These are phyloP conservation scores for Erebia epiphron DNA, from an alignment of 2,888 invertebrate genomes.

Conservation along the genomic window DNA sequence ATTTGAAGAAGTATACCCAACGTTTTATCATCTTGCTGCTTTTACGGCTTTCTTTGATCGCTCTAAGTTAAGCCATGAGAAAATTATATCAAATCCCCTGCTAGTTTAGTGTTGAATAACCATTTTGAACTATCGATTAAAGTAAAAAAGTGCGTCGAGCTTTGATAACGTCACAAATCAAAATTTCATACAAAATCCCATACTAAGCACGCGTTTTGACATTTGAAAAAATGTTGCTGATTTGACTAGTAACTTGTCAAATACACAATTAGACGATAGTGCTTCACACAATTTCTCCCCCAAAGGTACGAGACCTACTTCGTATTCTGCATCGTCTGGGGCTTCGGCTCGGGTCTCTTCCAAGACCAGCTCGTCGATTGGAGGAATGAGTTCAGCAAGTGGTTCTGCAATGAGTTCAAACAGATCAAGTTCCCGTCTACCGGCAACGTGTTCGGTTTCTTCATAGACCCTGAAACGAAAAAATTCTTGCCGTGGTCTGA, in stretches of 20 bases:
- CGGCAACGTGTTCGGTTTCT: slow-evolving; percentile 94
- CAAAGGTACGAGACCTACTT: slow-evolving; percentile 94
- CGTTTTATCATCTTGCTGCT: neutral
- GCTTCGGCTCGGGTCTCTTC: slow-evolving; percentile 95
- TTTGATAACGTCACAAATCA: too few species aligned
- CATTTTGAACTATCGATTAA: too few species aligned
- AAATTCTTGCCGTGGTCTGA: slow-evolving; percentile 94
- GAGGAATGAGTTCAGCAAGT: slow-evolving; percentile 96
- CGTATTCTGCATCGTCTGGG: slow-evolving; percentile 95
- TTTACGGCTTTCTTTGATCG: neutral
- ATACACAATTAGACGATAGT: too few species aligned
- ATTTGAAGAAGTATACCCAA: too few species aligned
- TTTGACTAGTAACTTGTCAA: too few species aligned
- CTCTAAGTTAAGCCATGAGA: too few species aligned
- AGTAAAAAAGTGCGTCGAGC: too few species aligned
- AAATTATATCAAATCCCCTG: too few species aligned
- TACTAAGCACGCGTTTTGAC: too few species aligned
- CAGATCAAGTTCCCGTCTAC: slow-evolving; percentile 92
- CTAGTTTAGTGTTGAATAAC: too few species aligned
- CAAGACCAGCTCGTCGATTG: slow-evolving; percentile 96
- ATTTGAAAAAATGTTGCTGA: too few species aligned
- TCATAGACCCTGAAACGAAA: slow-evolving; percentile 93
- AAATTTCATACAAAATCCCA: too few species aligned
- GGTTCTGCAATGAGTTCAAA: slow-evolving; percentile 97
- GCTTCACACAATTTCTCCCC: slow-evolving; percentile 8